phyloP scores from a whole-genome alignment of 2,888 invertebrate species.

The Pseudococcus longispinus region DNA sequence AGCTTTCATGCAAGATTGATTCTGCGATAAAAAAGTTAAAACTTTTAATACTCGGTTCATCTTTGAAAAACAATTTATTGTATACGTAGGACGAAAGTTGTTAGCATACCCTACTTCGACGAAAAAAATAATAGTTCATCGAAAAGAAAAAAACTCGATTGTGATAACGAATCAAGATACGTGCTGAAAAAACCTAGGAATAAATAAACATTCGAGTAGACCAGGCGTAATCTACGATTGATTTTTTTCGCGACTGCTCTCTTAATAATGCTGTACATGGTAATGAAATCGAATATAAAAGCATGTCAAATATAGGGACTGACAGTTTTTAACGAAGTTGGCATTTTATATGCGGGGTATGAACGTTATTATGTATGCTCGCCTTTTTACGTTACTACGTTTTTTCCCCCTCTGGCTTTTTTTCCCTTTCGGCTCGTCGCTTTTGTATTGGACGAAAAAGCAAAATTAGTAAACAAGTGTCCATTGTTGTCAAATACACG shows the following conservation, averaged over 20 bases:
- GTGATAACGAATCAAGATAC: neutral
- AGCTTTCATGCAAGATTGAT: slow-evolving; percentile 3
- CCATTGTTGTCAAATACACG: slow-evolving; percentile 41
- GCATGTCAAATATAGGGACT: slow-evolving; percentile 37
- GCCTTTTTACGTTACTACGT: neutral
- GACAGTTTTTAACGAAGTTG: slow-evolving; percentile 36
- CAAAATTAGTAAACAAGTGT: slow-evolving; percentile 34
- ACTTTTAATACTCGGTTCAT: slow-evolving; percentile 26
- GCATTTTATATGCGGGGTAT: slow-evolving; percentile 20
- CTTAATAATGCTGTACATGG: slow-evolving; percentile 16
- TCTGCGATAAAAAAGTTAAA: slow-evolving; percentile 19
- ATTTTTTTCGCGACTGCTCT: slow-evolving; percentile 26
- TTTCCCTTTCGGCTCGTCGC: neutral
- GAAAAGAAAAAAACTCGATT: neutral
- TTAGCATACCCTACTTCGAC: neutral
- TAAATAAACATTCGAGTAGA: neutral
- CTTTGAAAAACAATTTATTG: slow-evolving; percentile 1
- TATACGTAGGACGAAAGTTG: neutral
- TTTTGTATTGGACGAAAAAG: neutral
- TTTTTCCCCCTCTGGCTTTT: neutral
- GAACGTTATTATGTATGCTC: slow-evolving; percentile 36
- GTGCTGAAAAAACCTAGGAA: neutral
- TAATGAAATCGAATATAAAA: slow-evolving; percentile 44
- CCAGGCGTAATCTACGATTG: neutral
- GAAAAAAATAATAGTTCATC: neutral